Percentiles rank a stretch among this genome's conserved stretches.
These are phyloP conservation scores for Drosophila kepulauana DNA, from an alignment of 1,140 invertebrate genomes.

Conservation along the genomic window DNA sequence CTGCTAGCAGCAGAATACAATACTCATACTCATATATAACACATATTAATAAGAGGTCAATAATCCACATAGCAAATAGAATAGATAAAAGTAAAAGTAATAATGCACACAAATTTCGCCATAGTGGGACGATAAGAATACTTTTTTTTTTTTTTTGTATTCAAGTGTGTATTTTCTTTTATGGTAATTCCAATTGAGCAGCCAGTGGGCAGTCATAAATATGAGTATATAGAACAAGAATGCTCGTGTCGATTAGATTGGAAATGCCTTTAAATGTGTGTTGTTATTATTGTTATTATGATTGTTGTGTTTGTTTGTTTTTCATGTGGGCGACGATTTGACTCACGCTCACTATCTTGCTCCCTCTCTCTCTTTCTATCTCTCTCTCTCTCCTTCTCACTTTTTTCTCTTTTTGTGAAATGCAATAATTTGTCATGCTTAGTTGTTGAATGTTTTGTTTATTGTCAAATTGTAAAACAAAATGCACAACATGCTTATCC, in stretches of 20 bases:
- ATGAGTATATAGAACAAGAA: constrained; percentile 38
- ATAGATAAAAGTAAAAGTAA: constrained; percentile 20
- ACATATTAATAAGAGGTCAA: background rate
- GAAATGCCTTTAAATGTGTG: constrained; percentile 50
- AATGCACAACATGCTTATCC: background rate
- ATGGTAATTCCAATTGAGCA: constrained; percentile 48
- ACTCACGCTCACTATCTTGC: constrained; percentile 34
- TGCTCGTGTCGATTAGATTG: constrained; percentile 71
- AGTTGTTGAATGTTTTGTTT: background rate
- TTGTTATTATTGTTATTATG: constrained; percentile 26
- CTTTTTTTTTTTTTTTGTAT: background rate
- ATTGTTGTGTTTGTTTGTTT: constrained; percentile 16
- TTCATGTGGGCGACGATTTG: constrained; percentile 20
- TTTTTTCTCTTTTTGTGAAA: background rate
- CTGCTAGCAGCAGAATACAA: background rate
- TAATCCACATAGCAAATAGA: background rate
- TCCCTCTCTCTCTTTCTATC: background rate
- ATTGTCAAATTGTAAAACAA: constrained; percentile 8
- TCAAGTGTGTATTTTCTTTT: constrained; percentile 1
- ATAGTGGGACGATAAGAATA: constrained; percentile 32
- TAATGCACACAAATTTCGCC: constrained; percentile 24
- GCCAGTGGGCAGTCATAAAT: constrained; percentile 36
- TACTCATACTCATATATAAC: background rate
- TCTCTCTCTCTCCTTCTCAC: background rate
- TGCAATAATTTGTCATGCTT: constrained; percentile 13